Base-by-base conservation (phyloP, 2,113 vertebrate genomes). In the Ornithorhynchus anatinus region DNA sequence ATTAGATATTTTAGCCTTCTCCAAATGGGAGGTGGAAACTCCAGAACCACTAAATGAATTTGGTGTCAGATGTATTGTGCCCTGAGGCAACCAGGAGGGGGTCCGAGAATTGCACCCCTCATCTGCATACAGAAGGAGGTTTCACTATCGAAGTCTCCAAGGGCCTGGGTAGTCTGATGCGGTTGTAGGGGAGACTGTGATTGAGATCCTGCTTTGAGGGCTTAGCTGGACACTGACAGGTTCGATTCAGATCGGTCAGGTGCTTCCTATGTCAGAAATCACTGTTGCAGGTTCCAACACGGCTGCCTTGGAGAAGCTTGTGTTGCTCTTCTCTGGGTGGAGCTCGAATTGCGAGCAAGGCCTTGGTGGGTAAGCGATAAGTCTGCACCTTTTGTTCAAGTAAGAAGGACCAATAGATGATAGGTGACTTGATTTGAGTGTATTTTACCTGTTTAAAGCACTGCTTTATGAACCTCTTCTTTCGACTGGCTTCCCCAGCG, bases 1-100 rank as follows among this genome's bases (percentile, higher is more conserved):
- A 61, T 84, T 77, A 65, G 38, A 52, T 79, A 84, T 79, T 65
- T 77, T 43, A 54, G 37, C 56, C 37, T 74, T 80, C 79, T 72
- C 61, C 32, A 75, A 51, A 73, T 43, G 40, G 51, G 54, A 37
- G 56, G 68, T 25, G 20, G 33, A 69, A 52, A 31, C 7, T 12
- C 13, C 36, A 22, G 37, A 82, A 43, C 48, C 7, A 50, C 36
- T 37, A 33, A 56, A 51, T 59, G 50, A 68, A 56, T 74, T n/a
- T 10, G 6, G 1, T 61, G 22, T 66, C 58, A 15, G 39, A 27
- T 66, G 32, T 37, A 59, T 42, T 32, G 20, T 69, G 16, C 44
- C 38, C 11, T 56, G 12, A 25, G 35, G n/a, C 33, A 25, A n/a
- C n/a, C 50, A 4, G 22, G n/a, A 15, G 13, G 13, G 37, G 20